Conservation (phyloP, 2,113 vertebrate genomes). For the Hyla sarda region DNA sequence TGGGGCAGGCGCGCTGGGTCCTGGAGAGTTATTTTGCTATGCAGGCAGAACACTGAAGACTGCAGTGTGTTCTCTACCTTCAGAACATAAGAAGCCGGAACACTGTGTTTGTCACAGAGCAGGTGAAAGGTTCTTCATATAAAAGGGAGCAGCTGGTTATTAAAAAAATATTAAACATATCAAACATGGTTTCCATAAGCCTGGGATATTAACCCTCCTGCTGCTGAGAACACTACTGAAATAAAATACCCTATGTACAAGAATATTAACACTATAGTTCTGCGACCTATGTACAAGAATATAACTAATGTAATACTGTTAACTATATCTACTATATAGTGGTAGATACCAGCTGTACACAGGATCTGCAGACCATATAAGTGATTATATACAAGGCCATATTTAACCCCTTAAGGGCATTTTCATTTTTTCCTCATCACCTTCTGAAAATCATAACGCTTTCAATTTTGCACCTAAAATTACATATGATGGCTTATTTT, state of each 20-base stretch:
- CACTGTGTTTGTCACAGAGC: conserved; percentile 25
- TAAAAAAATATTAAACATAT: neutral
- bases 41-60: neutral
- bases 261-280: neutral
- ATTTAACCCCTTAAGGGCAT: no score
- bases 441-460: no score
- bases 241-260: neutral
- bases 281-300: neutral
- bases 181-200: neutral
- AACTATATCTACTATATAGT: neutral
- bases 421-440: no score
- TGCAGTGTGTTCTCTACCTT: neutral
- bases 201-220: no score
- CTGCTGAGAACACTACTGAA: no score
- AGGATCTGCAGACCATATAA: no score
- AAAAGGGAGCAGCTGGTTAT: neutral
- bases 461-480: no score
- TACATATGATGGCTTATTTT: no score
- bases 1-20: neutral
- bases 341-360: no score
- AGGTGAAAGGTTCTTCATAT: conserved; percentile 17
- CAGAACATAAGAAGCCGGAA: neutral
- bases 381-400: no score
- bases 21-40: neutral
- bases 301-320: neutral